Conservation (phyloP, 1,140 invertebrate species). For the Papilio glaucus region DNA sequence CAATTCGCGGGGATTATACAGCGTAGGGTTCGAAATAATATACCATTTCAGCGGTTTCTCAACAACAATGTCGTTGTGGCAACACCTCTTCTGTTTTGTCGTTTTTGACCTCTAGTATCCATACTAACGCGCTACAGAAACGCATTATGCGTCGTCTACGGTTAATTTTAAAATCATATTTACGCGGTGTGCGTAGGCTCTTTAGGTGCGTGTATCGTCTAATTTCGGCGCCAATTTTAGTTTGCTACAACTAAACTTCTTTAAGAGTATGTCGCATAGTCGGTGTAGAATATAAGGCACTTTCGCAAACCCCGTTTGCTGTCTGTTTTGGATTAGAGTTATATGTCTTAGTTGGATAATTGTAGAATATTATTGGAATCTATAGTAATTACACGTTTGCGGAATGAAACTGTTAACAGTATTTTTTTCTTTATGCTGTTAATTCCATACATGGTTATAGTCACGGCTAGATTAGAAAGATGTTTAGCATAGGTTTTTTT, state of each 20-base stretch:
- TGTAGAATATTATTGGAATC: constrained; percentile 23
- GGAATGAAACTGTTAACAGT: constrained; percentile 8
- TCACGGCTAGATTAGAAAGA: not conserved
- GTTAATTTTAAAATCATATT: too few relatives aligned
- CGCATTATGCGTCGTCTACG: too few relatives aligned
- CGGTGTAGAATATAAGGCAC: constrained; percentile 19
- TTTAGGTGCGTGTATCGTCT: not conserved
- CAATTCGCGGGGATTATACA: too few relatives aligned
- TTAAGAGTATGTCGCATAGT: constrained; percentile 6
- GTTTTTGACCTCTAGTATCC: too few relatives aligned
- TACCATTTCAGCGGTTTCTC: too few relatives aligned
- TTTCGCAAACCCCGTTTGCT: constrained; percentile 22
- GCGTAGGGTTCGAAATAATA: too few relatives aligned
- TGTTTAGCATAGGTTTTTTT: constrained; percentile 13
- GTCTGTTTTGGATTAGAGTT: constrained; percentile 23
- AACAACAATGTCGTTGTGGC: too few relatives aligned
- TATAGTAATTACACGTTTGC: not conserved
- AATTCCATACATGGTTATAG: constrained; percentile 10
- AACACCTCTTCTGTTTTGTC: too few relatives aligned
- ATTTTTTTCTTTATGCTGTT: constrained; percentile 15
- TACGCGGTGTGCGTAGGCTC: not conserved
- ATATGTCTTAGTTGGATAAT: constrained; percentile 23
- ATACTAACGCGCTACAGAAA: too few relatives aligned
- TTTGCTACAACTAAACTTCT: not conserved
- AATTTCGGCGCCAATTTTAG: not conserved